Percentiles rank a stretch among this genome's conserved stretches.
Conservation (phyloP, 2,797 vertebrate species). For the Miichthys miiuy region DNA sequence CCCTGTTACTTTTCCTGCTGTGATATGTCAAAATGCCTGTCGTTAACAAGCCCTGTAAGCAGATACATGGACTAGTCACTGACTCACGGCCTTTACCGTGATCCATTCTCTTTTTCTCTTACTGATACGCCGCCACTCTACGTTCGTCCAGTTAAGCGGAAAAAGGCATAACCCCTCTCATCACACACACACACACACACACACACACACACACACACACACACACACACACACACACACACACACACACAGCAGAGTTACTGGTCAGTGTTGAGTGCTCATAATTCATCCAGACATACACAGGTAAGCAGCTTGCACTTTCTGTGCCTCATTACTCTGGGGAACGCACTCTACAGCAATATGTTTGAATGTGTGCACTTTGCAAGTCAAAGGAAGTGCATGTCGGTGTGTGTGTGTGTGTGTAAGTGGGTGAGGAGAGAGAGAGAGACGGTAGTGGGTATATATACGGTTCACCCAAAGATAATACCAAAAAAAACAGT, state of each 20-base stretch:
- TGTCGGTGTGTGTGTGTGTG: background rate
- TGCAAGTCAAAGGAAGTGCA: slow-evolving; percentile 36
- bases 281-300: slow-evolving; percentile 57
- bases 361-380: slow-evolving; percentile 47
- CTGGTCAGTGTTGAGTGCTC: slow-evolving; percentile 51
- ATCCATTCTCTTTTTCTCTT: slow-evolving; percentile 3
- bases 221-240: slow-evolving; percentile 24
- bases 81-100: background rate
- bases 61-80: slow-evolving; percentile 1
- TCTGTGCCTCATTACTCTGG: slow-evolving; percentile 45
- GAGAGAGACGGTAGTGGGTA: background rate
- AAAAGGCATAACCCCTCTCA: background rate
- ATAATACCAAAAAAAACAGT: slow-evolving; percentile 5
- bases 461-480: slow-evolving; percentile 11
- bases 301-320: slow-evolving; percentile 71
- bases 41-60: background rate
- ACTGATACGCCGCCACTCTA: background rate
- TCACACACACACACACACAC: slow-evolving; percentile 5
- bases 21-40: background rate
- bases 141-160: slow-evolving; percentile 9
- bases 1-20: slow-evolving; percentile 1
- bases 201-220: slow-evolving; percentile 13
- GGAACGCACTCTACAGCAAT: slow-evolving; percentile 39
- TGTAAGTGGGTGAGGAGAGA: slow-evolving; percentile 5
- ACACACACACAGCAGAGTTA: slow-evolving; percentile 15